Evolutionary conservation across 2,113 vertebrate genomes (phyloP).

Genomic region (Kryptolebias marmoratus): DNA sequence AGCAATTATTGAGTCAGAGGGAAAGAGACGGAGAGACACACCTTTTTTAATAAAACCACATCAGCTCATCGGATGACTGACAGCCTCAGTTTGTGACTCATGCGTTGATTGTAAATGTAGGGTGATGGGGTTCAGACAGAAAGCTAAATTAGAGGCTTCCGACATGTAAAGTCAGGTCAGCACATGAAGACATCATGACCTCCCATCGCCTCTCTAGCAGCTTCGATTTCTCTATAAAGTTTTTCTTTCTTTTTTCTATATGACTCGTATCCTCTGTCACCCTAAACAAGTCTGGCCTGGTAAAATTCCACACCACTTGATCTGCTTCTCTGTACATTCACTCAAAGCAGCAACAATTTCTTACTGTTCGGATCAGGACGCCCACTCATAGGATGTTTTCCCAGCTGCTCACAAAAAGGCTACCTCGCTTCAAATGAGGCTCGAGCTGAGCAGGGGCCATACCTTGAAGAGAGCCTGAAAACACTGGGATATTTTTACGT

Average conservation of each 20-base stretch:
- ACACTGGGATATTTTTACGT: conserved; percentile 43
- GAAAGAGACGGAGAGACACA: conserved; percentile 56
- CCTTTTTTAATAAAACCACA: conserved; percentile 69
- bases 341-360: conserved; percentile 66
- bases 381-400: conserved; percentile 74
- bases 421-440: conserved; percentile 59
- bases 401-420: conserved; percentile 72
- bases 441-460: conserved; percentile 7
- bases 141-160: conserved; percentile 36
- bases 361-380: conserved; percentile 63
- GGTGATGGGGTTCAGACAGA: conserved; percentile 36
- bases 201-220: not conserved
- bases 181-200: conserved; percentile 30
- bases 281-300: conserved; percentile 71
- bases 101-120: conserved; percentile 28
- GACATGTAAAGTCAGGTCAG: conserved; percentile 17
- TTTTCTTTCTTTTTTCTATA: conserved; percentile 16
- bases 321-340: conserved; percentile 40
- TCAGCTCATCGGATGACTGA: conserved; percentile 67
- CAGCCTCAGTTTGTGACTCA: conserved; percentile 65
- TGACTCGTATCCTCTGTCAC: conserved; percentile 39
- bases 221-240: conserved; percentile 22
- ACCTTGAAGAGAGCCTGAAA: conserved; percentile 40
- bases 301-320: conserved; percentile 74
- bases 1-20: conserved; percentile 76